Percentiles rank a stretch among this genome's conserved stretches.
Evolutionary conservation across 2,113 vertebrate species (phyloP).

Genomic region (Pelodiscus sinensis): DNA sequence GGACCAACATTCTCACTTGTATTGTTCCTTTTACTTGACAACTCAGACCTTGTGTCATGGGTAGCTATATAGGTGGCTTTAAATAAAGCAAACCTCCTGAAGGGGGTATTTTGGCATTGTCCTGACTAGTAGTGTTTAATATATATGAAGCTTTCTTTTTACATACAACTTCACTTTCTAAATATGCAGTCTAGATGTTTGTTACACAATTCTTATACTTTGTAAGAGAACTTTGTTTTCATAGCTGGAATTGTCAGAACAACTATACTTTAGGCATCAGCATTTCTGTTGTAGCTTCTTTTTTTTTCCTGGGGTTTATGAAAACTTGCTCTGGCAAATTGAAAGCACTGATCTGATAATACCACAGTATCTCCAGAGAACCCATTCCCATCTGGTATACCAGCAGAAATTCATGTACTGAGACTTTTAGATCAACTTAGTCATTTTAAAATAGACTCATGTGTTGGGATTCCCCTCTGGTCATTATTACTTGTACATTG

Average conservation of each 20-base stretch:
- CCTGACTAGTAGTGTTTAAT: background rate
- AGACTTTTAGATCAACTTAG: background rate
- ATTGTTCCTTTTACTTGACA: background rate
- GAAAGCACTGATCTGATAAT: background rate
- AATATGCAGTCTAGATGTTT: background rate
- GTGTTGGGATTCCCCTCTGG: background rate
- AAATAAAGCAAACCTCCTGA: background rate
- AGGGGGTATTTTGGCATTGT: background rate
- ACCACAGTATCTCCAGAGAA: background rate
- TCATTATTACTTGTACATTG: background rate
- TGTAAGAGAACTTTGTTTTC: background rate
- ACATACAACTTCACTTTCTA: background rate
- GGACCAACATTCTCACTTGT: no score
- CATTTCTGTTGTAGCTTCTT: background rate
- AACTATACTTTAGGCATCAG: background rate
- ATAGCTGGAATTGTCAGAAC: background rate
- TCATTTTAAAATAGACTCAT: background rate
- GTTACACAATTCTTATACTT: background rate
- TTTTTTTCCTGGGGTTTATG: background rate
- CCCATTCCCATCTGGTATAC: background rate
- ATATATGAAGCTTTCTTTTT: background rate
- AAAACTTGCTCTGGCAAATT: background rate
- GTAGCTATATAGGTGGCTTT: background rate
- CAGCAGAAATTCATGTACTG: background rate
- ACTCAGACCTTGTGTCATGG: background rate